These are phyloP conservation scores for Spinus pinus DNA, from an alignment of 2,797 vertebrate genomes.

Conservation along the genomic window DNA sequence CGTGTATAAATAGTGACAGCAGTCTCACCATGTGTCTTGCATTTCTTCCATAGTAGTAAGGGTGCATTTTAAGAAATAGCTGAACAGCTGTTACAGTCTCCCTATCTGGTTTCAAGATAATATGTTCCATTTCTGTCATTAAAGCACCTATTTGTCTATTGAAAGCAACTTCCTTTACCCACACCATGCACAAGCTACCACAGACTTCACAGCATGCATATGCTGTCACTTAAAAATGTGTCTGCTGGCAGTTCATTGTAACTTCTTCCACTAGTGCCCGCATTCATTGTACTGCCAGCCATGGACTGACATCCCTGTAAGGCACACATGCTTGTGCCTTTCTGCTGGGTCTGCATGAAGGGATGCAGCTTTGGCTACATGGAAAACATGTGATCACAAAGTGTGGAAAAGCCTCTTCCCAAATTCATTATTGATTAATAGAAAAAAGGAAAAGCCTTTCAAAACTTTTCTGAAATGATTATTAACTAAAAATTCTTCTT, in stretches of 20 bases:
- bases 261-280: neutral
- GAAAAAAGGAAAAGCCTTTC: neutral
- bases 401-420: neutral
- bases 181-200: neutral
- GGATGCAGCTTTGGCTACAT: neutral
- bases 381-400: neutral
- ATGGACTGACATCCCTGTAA: neutral
- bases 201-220: neutral
- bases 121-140: conserved; percentile 48
- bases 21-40: conserved; percentile 53
- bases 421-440: neutral
- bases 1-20: conserved; percentile 64
- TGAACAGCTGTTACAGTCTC: conserved; percentile 58
- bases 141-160: conserved; percentile 45
- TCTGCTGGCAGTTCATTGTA: neutral
- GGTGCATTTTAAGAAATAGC: conserved; percentile 52
- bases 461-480: rapidly evolving
- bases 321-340: neutral
- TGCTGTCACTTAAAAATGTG: conserved; percentile 25
- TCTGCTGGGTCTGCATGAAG: neutral
- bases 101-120: conserved; percentile 51
- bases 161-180: conserved; percentile 8
- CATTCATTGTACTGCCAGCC: neutral
- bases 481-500: neutral
- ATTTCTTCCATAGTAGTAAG: conserved; percentile 56